Conservation (phyloP, 2,113 vertebrate genomes). For the Eolophus roseicapilla region DNA sequence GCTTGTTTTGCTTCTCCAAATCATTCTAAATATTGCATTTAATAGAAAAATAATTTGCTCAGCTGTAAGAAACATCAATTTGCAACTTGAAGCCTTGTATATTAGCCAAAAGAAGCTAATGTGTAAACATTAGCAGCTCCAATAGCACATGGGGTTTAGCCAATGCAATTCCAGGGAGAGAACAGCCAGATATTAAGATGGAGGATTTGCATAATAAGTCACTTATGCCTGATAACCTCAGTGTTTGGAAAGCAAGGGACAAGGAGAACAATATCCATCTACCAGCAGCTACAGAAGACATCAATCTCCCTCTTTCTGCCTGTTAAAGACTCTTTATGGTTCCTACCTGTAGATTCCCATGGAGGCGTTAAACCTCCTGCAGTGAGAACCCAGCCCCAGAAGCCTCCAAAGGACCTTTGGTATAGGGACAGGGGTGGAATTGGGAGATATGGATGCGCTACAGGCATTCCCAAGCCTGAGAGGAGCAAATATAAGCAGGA, state of each 20-base stretch:
- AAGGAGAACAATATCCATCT: conserved; percentile 24
- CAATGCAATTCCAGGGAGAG: conserved; percentile 61
- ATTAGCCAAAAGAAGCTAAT: conserved; percentile 67
- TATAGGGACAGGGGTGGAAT: rapidly evolving
- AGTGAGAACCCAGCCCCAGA: rapidly evolving
- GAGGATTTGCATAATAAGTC: conserved; percentile 71
- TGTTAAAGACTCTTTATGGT: neutral
- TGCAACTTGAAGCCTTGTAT: conserved; percentile 63
- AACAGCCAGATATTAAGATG: conserved; percentile 53
- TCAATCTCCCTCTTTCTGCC: neutral
- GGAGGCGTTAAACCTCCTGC: neutral
- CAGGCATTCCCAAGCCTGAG: neutral
- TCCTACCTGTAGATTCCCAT: neutral
- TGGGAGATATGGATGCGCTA: neutral
- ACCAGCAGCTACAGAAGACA: neutral
- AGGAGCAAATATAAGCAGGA: neutral
- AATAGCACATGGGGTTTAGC: conserved; percentile 44
- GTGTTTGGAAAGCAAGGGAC: neutral
- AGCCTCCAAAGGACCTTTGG: rapidly evolving
- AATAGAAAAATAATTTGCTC: conserved; percentile 73
- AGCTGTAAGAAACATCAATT: conserved; percentile 69
- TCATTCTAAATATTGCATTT: conserved; percentile 68
- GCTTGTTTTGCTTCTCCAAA: conserved; percentile 59
- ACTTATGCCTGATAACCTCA: conserved; percentile 63
- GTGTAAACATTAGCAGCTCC: conserved; percentile 66